These are phyloP conservation scores for Talpa occidentalis DNA, from an alignment of 2,113 vertebrate genomes.

Conservation along the genomic window DNA sequence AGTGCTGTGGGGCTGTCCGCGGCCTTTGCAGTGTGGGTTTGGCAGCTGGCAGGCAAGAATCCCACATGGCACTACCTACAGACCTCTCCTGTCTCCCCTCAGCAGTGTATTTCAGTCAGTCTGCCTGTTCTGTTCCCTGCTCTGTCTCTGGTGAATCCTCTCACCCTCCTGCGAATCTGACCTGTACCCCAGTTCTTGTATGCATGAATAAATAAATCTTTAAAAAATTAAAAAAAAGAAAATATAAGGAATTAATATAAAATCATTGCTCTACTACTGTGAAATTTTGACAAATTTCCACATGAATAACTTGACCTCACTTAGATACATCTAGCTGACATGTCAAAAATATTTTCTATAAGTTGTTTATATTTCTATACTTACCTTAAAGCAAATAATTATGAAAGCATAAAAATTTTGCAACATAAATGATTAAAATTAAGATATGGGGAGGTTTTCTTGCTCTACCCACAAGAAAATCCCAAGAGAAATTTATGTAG, in stretches of 20 bases:
- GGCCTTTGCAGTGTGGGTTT: too few species aligned
- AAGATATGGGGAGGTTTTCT: neutral
- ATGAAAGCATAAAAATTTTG: neutral
- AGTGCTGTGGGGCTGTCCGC: too few species aligned
- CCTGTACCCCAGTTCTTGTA: too few species aligned
- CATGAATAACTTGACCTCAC: neutral
- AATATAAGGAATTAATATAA: neutral
- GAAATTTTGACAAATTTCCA: neutral
- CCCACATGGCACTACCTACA: too few species aligned
- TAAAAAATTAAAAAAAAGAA: too few species aligned
- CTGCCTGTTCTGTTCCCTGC: too few species aligned
- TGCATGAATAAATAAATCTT: too few species aligned
- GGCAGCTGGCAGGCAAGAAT: too few species aligned
- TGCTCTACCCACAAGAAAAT: neutral
- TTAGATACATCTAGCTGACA: neutral
- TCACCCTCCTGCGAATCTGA: too few species aligned
- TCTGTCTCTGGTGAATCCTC: too few species aligned
- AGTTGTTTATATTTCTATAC: neutral
- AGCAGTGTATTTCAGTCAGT: too few species aligned
- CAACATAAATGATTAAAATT: neutral
- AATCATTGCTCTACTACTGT: neutral
- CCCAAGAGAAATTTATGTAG: neutral
- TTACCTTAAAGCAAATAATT: conserved; percentile 28
- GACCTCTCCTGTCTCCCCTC: too few species aligned
- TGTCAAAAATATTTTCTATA: neutral